Evolutionary conservation across 2,888 invertebrate genomes (phyloP).

Genomic region (Onthophagus sagittarius): DNA sequence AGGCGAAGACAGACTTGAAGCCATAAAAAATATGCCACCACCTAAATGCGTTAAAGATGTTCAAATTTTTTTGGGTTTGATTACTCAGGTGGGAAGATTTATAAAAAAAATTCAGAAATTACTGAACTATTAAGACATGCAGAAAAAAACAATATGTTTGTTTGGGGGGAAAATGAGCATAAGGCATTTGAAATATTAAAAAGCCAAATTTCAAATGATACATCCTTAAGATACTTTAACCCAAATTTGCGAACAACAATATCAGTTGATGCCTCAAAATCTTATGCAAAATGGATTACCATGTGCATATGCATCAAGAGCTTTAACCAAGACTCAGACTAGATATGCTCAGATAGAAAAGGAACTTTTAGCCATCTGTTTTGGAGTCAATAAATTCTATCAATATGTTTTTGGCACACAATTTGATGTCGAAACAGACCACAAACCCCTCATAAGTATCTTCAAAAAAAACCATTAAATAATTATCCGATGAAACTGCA

Average conservation of each 20-base stretch:
- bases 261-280: conserved; percentile 34
- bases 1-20: no score
- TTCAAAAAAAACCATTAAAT: conserved; percentile 30
- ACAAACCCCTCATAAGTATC: conserved; percentile 31
- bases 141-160: conserved; percentile 7
- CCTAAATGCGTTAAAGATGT: no score
- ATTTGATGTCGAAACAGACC: conserved; percentile 35
- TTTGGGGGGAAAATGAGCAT: conserved; percentile 1
- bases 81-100: no score
- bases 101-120: conserved; percentile 13
- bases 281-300: conserved; percentile 32
- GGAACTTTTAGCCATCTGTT: no score
- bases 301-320: conserved; percentile 32
- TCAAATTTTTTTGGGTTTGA: no score
- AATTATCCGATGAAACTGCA: conserved; percentile 29
- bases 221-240: conserved; percentile 17
- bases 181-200: conserved; percentile 14
- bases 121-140: conserved; percentile 8
- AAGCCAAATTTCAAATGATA: neutral
- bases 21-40: no score
- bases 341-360: no score
- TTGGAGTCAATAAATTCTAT: no score
- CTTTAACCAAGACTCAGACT: conserved; percentile 31
- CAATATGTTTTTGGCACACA: conserved; percentile 31
- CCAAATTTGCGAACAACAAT: conserved; percentile 17